Percentiles rank a stretch among this genome's conserved stretches.
Conservation (phyloP, 2,888 invertebrate species). For the Caenorhabditis parvicauda region DNA sequence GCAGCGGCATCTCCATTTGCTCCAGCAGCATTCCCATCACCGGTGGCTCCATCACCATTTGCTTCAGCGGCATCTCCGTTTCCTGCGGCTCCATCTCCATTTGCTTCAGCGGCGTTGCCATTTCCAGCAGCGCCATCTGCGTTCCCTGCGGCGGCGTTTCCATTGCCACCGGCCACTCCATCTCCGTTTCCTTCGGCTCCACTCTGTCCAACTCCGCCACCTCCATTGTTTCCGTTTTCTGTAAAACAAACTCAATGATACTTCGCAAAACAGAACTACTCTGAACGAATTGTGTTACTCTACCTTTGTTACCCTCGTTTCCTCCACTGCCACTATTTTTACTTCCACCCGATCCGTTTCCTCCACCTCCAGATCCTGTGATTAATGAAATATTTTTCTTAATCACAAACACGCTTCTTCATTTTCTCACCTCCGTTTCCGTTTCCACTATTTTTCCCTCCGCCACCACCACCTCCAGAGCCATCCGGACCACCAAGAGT, state of each 20-base stretch:
- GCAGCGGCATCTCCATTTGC: neutral
- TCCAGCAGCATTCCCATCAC: conserved; percentile 7
- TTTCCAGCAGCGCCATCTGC: conserved; percentile 7
- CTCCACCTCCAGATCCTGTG: too few species aligned
- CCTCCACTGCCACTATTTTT: neutral
- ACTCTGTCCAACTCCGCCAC: conserved; percentile 8
- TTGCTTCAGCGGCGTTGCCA: conserved; percentile 10
- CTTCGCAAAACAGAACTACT: too few species aligned
- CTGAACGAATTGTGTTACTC: too few species aligned
- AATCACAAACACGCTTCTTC: too few species aligned
- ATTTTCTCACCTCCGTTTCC: neutral
- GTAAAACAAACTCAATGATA: too few species aligned
- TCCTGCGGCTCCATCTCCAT: conserved; percentile 10
- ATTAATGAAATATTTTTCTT: too few species aligned
- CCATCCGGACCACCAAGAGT: conserved; percentile 27
- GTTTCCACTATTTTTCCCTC: conserved; percentile 2
- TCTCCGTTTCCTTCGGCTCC: neutral
- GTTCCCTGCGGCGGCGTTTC: conserved; percentile 5
- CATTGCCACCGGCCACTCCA: conserved; percentile 6
- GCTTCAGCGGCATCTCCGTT: conserved; percentile 10
- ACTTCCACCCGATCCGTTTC: too few species aligned
- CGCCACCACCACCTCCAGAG: conserved; percentile 12
- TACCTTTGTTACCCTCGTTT: too few species aligned
- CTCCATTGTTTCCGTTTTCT: too few species aligned
- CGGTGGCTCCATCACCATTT: conserved; percentile 10